These are phyloP conservation scores for Eupithecia subfuscata DNA, from an alignment of 2,888 invertebrate species.

Conservation along the genomic window DNA sequence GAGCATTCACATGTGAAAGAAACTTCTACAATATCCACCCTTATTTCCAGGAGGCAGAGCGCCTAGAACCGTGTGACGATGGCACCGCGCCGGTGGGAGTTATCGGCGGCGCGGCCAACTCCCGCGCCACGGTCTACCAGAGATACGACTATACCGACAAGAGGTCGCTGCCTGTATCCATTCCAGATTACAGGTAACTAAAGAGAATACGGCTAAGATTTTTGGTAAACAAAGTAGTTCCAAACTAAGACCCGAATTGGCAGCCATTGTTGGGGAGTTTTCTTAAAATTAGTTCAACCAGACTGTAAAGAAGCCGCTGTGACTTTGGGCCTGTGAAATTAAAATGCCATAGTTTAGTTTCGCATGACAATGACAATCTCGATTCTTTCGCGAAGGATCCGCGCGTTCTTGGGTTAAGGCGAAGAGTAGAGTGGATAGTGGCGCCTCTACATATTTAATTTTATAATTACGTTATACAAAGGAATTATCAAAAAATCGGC, in stretches of 20 bases:
- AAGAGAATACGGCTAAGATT: not conserved
- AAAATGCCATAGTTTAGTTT: no score
- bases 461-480: no score
- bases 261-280: not conserved
- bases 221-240: not conserved
- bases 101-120: slow-evolving; percentile 77
- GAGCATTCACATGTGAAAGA: no score
- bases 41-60: slow-evolving; percentile 88
- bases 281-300: no score
- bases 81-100: slow-evolving; percentile 75
- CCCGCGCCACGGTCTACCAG: slow-evolving; percentile 75
- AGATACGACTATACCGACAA: slow-evolving; percentile 98
- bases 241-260: not conserved
- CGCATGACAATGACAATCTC: no score
- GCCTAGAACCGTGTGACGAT: slow-evolving; percentile 93
- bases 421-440: no score
- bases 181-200: slow-evolving; percentile 94
- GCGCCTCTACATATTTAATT: no score
- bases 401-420: no score
- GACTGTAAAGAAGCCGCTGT: no score
- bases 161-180: slow-evolving; percentile 92
- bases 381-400: no score
- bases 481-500: no score
- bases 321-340: no score
- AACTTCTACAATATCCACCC: not conserved